phyloP scores from a whole-genome alignment of 2,113 vertebrate genomes.

The Perca schrenkii region DNA sequence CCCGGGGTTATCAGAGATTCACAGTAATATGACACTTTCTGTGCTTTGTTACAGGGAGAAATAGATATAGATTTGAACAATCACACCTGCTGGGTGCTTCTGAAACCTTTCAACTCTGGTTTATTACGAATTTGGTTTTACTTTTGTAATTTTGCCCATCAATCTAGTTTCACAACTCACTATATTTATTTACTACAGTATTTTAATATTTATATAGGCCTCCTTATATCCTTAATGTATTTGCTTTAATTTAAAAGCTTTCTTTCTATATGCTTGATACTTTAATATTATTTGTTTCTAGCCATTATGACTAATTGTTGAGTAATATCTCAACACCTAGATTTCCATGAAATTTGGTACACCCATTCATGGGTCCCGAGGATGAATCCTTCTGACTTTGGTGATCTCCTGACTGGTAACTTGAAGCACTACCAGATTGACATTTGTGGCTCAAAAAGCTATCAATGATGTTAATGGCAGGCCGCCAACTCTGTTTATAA shows the following conservation, averaged over 20 bases:
- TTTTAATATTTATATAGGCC: not conserved
- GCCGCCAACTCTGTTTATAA: not conserved
- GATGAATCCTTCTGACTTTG: too few species aligned
- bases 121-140: not conserved
- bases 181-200: not conserved
- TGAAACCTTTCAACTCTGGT: not conserved
- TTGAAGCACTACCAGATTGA: too few species aligned
- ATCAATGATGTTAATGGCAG: not conserved
- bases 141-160: too few species aligned
- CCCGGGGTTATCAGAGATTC: constrained; percentile 73
- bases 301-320: not conserved
- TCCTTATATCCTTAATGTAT: too few species aligned
- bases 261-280: not conserved
- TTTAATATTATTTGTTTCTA: not conserved
- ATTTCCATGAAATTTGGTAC: too few species aligned
- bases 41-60: constrained; percentile 25
- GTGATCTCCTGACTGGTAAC: too few species aligned
- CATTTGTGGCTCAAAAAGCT: too few species aligned
- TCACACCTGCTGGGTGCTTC: not conserved
- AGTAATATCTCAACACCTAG: too few species aligned
- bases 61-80: constrained; percentile 35
- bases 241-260: not conserved
- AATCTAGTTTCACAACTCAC: not conserved
- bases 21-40: constrained; percentile 52
- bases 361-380: too few species aligned